phyloP scores from a whole-genome alignment of 2,888 invertebrate species.

The Eupithecia tripunctaria region DNA sequence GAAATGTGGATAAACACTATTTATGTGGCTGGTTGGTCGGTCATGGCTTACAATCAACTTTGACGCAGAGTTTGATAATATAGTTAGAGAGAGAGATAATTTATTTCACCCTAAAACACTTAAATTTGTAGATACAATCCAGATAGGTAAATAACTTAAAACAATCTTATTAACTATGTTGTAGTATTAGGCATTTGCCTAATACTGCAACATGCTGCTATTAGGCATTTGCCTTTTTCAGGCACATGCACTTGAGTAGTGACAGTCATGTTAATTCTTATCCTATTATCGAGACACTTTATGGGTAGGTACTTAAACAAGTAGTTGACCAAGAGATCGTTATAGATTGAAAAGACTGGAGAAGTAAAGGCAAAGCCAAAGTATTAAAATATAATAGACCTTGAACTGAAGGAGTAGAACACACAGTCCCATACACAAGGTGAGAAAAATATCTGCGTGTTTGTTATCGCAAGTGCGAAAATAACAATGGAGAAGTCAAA shows the following conservation, averaged over 20 bases:
- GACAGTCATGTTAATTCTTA: no score
- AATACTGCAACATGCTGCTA: no score
- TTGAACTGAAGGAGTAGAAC: neutral
- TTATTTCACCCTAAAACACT: no score
- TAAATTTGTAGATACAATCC: no score
- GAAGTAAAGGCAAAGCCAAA: neutral
- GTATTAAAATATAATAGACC: neutral
- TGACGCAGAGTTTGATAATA: neutral
- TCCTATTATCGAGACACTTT: no score
- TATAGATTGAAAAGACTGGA: neutral
- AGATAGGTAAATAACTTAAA: no score
- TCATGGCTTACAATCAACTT: neutral
- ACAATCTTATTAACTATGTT: no score
- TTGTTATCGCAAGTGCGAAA: neutral
- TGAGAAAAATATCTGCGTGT: neutral
- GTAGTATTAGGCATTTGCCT: no score
- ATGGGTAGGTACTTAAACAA: no score
- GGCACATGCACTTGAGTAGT: no score
- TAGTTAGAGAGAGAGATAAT: no score
- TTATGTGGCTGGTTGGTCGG: conserved; percentile 46
- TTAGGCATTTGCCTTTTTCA: no score
- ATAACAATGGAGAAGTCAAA: neutral
- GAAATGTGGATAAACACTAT: conserved; percentile 61
- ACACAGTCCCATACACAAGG: neutral
- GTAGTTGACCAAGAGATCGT: neutral